Evolutionary conservation across 1,140 invertebrate species (phyloP).

Genomic region (Conus ventricosus): DNA sequence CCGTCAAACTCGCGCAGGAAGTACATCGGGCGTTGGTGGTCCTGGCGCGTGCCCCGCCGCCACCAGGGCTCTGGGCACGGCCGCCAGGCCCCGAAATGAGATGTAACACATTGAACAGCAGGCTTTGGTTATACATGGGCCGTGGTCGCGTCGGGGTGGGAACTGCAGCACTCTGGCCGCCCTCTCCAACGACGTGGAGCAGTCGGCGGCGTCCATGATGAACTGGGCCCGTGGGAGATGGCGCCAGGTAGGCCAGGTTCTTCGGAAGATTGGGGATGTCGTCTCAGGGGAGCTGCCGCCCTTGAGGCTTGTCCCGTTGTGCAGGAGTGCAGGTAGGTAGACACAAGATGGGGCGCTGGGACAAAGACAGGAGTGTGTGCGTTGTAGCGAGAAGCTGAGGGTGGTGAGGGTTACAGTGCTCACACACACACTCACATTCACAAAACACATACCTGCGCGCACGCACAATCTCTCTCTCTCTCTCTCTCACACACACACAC

Average conservation of each 20-base stretch:
- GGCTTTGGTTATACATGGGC: slow-evolving; percentile 9
- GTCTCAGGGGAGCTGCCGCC: neutral
- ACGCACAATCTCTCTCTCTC: neutral
- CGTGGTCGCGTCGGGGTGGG: neutral
- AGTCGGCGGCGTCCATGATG: neutral
- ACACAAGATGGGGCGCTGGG: neutral
- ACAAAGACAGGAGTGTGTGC: neutral
- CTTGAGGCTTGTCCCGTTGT: neutral
- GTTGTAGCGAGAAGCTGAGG: too few species aligned
- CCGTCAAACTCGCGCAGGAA: slow-evolving; percentile 5
- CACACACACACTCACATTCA: neutral
- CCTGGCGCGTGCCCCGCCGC: neutral
- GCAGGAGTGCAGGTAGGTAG: neutral
- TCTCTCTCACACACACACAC: neutral
- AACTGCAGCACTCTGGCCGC: neutral
- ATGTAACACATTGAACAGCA: neutral
- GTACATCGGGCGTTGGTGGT: neutral
- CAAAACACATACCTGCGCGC: neutral
- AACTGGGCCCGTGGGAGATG: neutral
- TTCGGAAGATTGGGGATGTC: neutral
- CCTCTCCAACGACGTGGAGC: neutral
- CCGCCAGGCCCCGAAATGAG: slow-evolving; percentile 22
- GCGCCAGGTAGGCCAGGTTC: slow-evolving; percentile 17
- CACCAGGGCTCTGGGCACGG: neutral
- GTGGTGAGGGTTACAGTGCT: neutral